Percentiles rank a stretch among this genome's conserved stretches.
Evolutionary conservation across 2,113 vertebrate species (phyloP).

Genomic region (Myotis lucifugus): DNA sequence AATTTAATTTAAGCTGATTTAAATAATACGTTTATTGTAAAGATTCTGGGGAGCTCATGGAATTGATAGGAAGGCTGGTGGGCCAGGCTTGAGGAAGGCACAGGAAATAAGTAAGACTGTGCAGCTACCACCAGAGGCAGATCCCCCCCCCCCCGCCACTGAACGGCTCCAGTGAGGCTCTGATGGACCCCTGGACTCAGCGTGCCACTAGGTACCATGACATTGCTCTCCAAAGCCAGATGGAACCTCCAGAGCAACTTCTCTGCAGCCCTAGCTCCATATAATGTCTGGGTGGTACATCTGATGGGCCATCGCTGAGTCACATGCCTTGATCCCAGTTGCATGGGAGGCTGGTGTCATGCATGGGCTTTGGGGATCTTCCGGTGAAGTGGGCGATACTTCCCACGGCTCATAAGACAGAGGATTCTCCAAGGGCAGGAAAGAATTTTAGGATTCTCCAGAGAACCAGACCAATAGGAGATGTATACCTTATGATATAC

Average conservation of each 20-base stretch:
- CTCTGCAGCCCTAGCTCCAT: not conserved
- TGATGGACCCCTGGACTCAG: too few relatives aligned
- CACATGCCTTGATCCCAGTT: not conserved
- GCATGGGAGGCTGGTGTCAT: not conserved
- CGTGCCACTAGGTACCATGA: fast-evolving
- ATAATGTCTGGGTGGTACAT: not conserved
- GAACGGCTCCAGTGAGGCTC: not conserved
- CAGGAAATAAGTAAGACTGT: not conserved
- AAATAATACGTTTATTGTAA: not conserved
- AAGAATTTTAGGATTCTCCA: not conserved
- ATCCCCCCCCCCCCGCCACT: too few relatives aligned
- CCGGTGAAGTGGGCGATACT: not conserved
- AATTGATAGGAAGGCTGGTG: not conserved
- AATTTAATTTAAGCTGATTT: not conserved
- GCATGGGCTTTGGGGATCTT: not conserved
- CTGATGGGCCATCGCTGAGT: not conserved
- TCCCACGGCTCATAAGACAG: not conserved
- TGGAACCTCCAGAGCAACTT: not conserved
- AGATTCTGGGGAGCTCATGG: not conserved
- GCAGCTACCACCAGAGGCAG: not conserved
- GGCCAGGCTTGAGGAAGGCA: not conserved
- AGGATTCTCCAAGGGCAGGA: not conserved
- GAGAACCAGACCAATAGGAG: not conserved
- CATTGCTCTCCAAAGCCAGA: not conserved
- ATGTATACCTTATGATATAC: not conserved